These are phyloP conservation scores for Arizona elegans DNA, from an alignment of 2,113 vertebrate genomes.

Conservation along the genomic window DNA sequence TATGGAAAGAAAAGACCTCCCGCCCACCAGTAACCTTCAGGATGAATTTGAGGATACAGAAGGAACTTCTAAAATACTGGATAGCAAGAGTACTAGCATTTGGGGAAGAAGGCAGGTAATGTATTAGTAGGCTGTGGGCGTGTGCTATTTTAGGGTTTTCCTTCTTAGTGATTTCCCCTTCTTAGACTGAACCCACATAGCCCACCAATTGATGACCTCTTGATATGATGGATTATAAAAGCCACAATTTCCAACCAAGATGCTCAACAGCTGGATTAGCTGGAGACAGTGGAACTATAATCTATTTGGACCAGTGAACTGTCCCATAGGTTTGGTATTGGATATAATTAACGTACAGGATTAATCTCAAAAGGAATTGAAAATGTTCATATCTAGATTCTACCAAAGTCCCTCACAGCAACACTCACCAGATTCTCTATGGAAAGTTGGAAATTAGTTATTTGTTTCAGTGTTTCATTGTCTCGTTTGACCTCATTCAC, in stretches of 20 bases:
- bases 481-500: conserved; percentile 91
- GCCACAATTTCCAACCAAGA: not conserved
- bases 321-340: not conserved
- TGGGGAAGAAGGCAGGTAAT: not conserved
- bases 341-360: not conserved
- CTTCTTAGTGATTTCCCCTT: not conserved
- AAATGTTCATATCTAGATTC: not conserved
- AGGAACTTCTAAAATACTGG: not conserved
- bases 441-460: conserved; percentile 86
- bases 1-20: not conserved
- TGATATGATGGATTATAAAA: not conserved
- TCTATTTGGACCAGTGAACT: not conserved
- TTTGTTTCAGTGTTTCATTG: conserved; percentile 86
- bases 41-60: not conserved
- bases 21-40: not conserved
- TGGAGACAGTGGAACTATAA: not conserved
- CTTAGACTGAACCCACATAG: not conserved
- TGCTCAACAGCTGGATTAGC: not conserved
- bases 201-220: not conserved
- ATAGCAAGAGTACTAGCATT: not conserved
- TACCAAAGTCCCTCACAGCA: not conserved
- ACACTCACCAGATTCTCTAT: conserved; percentile 81
- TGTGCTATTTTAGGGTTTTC: not conserved
- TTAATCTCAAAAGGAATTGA: not conserved
- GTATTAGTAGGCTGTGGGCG: not conserved